Conservation (phyloP, 2,113 vertebrate species). For the Antennarius striatus region DNA sequence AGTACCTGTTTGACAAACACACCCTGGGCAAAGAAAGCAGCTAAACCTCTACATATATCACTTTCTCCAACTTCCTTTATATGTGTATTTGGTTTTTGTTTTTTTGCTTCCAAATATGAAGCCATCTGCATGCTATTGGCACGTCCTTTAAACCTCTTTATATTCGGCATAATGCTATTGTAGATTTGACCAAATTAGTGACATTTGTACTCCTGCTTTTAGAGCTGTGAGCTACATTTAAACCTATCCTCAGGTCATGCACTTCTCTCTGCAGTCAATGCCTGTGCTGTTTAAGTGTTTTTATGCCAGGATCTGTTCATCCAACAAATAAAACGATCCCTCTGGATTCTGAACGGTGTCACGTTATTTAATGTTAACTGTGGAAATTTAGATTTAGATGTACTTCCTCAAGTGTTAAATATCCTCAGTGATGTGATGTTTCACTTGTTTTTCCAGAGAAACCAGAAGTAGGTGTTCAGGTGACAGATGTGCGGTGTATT, state of each 20-base stretch:
- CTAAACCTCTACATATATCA: slow-evolving; percentile 54
- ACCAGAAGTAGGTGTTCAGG: background rate
- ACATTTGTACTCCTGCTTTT: background rate
- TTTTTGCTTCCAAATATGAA: slow-evolving; percentile 10
- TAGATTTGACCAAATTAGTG: background rate
- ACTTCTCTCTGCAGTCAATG: background rate
- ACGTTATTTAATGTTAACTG: background rate
- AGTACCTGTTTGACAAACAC: slow-evolving; percentile 98
- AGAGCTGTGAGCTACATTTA: background rate
- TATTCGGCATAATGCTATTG: background rate
- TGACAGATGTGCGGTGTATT: background rate
- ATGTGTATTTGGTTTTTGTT: slow-evolving; percentile 44
- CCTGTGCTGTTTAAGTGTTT: slow-evolving; percentile 21
- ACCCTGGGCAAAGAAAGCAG: slow-evolving; percentile 85
- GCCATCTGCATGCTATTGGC: slow-evolving; percentile 44
- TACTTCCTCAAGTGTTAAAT: background rate
- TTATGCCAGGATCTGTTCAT: slow-evolving; percentile 36
- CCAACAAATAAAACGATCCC: slow-evolving; percentile 68
- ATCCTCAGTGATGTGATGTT: background rate
- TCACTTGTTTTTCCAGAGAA: slow-evolving; percentile 25
- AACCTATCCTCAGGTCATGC: background rate
- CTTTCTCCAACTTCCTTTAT: slow-evolving; percentile 14
- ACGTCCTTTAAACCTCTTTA: slow-evolving; percentile 5
- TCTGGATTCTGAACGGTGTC: slow-evolving; percentile 62
- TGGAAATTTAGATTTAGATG: too few species aligned